Base-by-base conservation (phyloP, 2,888 invertebrate species). In the Diadegma fenestrale region DNA sequence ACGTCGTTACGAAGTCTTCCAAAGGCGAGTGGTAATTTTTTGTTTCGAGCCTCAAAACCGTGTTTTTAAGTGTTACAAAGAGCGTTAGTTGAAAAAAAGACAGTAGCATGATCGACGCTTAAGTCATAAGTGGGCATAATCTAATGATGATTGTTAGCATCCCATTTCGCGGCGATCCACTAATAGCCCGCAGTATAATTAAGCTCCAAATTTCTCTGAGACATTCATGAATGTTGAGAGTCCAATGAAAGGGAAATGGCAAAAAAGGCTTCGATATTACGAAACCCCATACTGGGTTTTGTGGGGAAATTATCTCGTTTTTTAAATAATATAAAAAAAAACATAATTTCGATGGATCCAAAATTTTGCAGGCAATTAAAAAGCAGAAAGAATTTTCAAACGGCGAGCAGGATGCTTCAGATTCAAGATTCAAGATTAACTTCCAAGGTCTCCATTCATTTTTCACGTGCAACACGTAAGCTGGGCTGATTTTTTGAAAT, bases 111-210 rank as follows among this genome's bases (percentile, higher is more conserved):
- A 48, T 48, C 48, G 7, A 5, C 48, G 48, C 48, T 48, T n/a
- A 17, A 19, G 14, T 68, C 68, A 68, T 68, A 68, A 68, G 26
- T 45, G 45, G 22, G 26, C 26, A 58, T 58, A 22, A 26, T 58
- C 10, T 12, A 58, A 12, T 22, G 58, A 58, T n/a, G 48, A 48
- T 48, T 45, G 48, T 48, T 48, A 48, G n/a, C 48, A 48, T 7
- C 48, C n/a, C 12, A 48, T n/a, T 48, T 48, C n/a, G 48, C n/a
- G 5, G 48, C 8, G 48, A 48, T 48, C 48, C 48, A 48, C 48
- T 48, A 48, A 48, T n/a, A 48, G 48, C n/a, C n/a, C 48, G 5
- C 0, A 33, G 33, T 33, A 30, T 48, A 48, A 48, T 48, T 48
- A 19, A n/a, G n/a, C n/a, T 48, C n/a, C 33, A 33, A 48, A 48